Base-by-base conservation (phyloP, 2,888 invertebrate genomes). In the Pheosia gnoma region DNA sequence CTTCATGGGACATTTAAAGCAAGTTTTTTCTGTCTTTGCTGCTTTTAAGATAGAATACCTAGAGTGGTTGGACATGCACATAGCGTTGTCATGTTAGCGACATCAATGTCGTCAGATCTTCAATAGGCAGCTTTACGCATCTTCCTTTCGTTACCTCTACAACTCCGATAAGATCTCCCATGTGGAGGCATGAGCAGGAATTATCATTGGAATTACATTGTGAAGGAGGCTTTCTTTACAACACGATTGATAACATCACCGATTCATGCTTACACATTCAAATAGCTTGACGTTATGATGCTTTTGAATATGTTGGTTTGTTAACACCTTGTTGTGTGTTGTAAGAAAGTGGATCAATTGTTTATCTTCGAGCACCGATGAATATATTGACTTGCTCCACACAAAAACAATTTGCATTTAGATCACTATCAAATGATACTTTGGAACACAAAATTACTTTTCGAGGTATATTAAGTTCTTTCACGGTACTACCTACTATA, bases 131-230 rank as follows among this genome's bases (percentile, higher is more conserved):
- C 45, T 13, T 57, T 57, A 51, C 39, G 9, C 10, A n/a, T 38
- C 36, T 45, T 54, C 13, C 53, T 47, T 25, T 54, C 9, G 13
- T 47, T 25, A 11, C 45, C 37, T 37, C 8, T 61, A 25, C 9
- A 38, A 47, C 5, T n/a, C 45, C 62, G 70, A 70, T 72, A 61
- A 51, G 37, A 62, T 62, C 62, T 54, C 51, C 25, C 39, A 51
- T 51, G 25, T 51, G n/a, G 56, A 53, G 39, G 4, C 45, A 61
- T 59, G 62, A 63, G 61, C 51, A 61, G 49, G 59, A 70, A 60
- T 70, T 66, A 70, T 63, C 66, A 59, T 47, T 11, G 52, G 10
- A 60, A 60, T 70, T 65, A 70, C 74, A 73, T 56, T 66, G 70
- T 63, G 70, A 65, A 51, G 39, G 61, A 61, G 58, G 38, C 60